These are phyloP conservation scores for Orchesella flavescens DNA, from an alignment of 2,888 invertebrate species.

Conservation along the genomic window DNA sequence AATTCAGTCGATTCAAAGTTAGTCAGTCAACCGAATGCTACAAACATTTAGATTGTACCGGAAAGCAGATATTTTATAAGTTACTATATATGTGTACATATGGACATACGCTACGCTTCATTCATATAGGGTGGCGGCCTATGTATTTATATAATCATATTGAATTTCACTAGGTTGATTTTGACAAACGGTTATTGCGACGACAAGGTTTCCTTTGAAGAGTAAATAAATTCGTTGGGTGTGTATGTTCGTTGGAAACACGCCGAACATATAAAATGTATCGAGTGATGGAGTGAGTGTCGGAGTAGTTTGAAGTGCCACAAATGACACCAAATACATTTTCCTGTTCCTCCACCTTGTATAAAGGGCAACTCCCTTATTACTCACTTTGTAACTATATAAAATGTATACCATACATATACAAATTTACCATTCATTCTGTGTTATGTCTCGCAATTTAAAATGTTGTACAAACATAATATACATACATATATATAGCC, in stretches of 20 bases:
- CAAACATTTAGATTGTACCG: constrained; percentile 8
- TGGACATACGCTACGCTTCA: not conserved
- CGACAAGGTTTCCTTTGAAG: constrained; percentile 67
- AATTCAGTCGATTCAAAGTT: not conserved
- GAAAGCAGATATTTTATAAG: not conserved
- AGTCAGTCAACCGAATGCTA: constrained; percentile 7
- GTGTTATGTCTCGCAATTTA: constrained; percentile 20
- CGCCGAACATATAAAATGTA: not conserved
- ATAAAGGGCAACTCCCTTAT: not conserved
- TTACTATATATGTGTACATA: not conserved
- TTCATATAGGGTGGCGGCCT: not conserved
- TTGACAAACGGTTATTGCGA: constrained; percentile 70
- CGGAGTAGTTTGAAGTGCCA: constrained; percentile 58
- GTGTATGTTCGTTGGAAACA: not conserved
- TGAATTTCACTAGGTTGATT: constrained; percentile 66
- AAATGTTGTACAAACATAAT: constrained; percentile 3
- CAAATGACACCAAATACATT: constrained; percentile 57
- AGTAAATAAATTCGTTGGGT: constrained; percentile 60
- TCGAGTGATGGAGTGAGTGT: constrained; percentile 46
- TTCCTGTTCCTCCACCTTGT: constrained; percentile 28
- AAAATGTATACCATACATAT: not conserved
- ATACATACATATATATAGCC: not conserved
- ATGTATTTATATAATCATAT: constrained; percentile 31
- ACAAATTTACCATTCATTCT: not conserved
- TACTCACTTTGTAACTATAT: not conserved